A percentile compares a stretch with the other conserved stretches of the same genome.
Evolutionary conservation across 2,888 invertebrate species (phyloP).

Genomic region (Eustalomyia histrio): DNA sequence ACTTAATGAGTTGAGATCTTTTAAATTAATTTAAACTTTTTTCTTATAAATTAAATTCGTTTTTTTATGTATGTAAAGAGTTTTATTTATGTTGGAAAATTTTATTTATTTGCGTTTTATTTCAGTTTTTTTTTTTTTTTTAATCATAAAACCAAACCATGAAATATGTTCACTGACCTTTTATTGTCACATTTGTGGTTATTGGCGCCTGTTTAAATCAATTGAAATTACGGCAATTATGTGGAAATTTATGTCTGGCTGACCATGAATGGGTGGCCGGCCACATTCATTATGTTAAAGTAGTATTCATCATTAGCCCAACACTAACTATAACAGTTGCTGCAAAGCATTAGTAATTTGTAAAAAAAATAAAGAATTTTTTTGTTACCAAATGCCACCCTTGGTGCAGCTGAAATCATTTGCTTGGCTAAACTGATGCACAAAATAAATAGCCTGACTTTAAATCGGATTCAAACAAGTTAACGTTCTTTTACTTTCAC

Average conservation of each 20-base stretch:
- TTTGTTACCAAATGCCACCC: constrained; percentile 36
- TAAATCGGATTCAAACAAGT: constrained; percentile 22
- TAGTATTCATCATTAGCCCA: constrained; percentile 57
- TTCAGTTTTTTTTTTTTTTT: background rate
- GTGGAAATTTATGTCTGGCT: constrained; percentile 74
- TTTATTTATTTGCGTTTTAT: constrained; percentile 40
- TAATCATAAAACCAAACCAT: constrained; percentile 50
- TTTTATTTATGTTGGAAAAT: constrained; percentile 23
- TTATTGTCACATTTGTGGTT: constrained; percentile 71
- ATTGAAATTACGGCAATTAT: constrained; percentile 75
- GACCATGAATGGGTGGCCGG: constrained; percentile 60
- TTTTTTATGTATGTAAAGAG: constrained; percentile 17
- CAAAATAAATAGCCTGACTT: constrained; percentile 18
- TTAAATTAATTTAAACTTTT: constrained; percentile 41
- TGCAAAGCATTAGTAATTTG: constrained; percentile 48
- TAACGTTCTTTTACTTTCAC: constrained; percentile 36
- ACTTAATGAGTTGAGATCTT: constrained; percentile 42
- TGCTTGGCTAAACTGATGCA: constrained; percentile 21
- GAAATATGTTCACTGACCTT: constrained; percentile 60
- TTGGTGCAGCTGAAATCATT: constrained; percentile 59
- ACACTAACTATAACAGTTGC: constrained; percentile 40
- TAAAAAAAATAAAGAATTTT: background rate
- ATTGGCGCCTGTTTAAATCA: constrained; percentile 75
- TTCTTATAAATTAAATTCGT: background rate
- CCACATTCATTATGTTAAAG: constrained; percentile 67